phyloP scores from a whole-genome alignment of 2,888 invertebrate genomes.

The Chamaedrilus cognettii region DNA sequence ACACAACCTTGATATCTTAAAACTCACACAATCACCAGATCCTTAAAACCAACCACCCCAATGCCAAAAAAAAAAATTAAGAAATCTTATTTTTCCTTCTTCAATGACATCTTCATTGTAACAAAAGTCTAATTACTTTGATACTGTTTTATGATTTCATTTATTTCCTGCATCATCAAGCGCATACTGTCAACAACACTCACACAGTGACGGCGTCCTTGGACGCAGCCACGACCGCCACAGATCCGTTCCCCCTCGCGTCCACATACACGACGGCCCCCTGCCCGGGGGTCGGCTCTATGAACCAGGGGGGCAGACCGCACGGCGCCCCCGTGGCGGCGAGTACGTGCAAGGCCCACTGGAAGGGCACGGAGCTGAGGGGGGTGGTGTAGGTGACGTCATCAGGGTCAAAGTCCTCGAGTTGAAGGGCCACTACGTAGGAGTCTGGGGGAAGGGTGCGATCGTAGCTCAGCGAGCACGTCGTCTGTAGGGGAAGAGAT shows the following conservation, averaged over 20 bases:
- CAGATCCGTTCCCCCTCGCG: not conserved
- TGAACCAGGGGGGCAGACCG: not conserved
- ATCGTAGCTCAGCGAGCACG: not conserved
- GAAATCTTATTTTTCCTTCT: not conserved
- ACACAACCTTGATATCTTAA: too few relatives aligned
- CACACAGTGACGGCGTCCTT: conserved; percentile 7
- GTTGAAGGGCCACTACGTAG: conserved; percentile 7
- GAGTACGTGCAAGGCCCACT: not conserved
- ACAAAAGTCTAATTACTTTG: too few relatives aligned
- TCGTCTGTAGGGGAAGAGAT: too few relatives aligned
- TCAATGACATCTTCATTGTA: not conserved
- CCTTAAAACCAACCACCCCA: too few relatives aligned
- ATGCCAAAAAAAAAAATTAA: too few relatives aligned
- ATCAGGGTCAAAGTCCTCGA: conserved; percentile 12
- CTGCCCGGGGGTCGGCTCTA: not conserved
- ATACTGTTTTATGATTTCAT: too few relatives aligned
- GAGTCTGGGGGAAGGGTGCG: not conserved
- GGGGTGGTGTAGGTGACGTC: not conserved
- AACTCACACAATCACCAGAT: too few relatives aligned
- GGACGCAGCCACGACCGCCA: not conserved
- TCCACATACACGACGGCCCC: not conserved
- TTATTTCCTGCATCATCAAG: not conserved
- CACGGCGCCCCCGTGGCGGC: not conserved
- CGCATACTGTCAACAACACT: not conserved
- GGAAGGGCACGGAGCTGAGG: conserved; percentile 15